Evolutionary conservation across 2,888 invertebrate species (phyloP), one percentile per base, ranked within the genome.

Genomic region (Melinopterus prodromus): DNA sequence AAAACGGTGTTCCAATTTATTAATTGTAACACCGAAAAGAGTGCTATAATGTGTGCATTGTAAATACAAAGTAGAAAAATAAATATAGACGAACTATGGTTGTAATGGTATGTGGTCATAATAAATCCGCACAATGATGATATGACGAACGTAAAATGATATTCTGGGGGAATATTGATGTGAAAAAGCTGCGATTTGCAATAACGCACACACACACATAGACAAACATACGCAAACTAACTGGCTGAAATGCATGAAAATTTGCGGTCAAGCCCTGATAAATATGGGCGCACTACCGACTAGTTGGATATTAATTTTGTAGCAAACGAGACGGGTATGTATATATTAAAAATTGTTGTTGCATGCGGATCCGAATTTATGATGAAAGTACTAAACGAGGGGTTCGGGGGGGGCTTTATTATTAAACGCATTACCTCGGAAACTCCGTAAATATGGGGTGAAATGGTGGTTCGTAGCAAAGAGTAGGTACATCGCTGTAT

Each of bases 291-390:
- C 35, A 7, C 36, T 9, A n/a, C 35, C 35, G 35, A n/a, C 26
- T 74, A 37, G n/a, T n/a, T 74, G n/a, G 74, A 74, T 74, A 74
- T 74, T 74, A 74, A 74, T 74, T 74, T 74, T 74, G 36, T 35
- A n/a, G 12, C 26, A 16, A 37, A 74, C 35, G 36, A 37, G 74
- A 36, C 37, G 35, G 74, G 74, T 9, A 74, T 74, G 35, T 74
- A 74, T 53, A 9, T 74, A 74, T 74, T 74, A 74, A 74, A 74
- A 74, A 74, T 74, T 36, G 74, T 74, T 74, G 35, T 74, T 74
- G 35, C 74, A 35, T 35, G 74, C 74, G 36, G 37, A 74, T 37
- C n/a, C 37, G 37, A 74, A 74, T 74, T 74, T 74, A 74, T 74
- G 74, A 71, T 26, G 26, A 26, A 26, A 26, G 26, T 26, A 26